These are phyloP conservation scores for Danionella cerebrum DNA, from an alignment of 2,113 vertebrate species.

Conservation along the genomic window DNA sequence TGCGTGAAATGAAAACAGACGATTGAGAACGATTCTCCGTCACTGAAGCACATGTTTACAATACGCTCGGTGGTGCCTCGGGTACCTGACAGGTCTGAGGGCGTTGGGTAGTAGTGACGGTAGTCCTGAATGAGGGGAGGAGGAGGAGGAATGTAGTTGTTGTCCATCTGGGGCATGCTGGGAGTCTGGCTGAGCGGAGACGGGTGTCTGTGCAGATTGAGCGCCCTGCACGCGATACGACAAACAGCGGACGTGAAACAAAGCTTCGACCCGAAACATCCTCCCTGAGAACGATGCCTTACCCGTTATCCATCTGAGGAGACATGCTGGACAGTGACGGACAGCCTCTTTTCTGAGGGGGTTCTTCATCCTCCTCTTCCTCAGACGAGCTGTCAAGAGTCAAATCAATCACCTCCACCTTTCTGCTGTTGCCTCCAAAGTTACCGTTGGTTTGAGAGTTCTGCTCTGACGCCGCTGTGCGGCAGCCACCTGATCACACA, in stretches of 20 bases:
- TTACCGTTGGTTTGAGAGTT: constrained; percentile 62
- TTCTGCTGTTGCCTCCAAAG: constrained; percentile 68
- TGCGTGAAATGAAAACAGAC: too few species aligned
- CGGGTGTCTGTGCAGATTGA: constrained; percentile 87
- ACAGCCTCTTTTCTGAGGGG: constrained; percentile 79
- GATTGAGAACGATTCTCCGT: too few species aligned
- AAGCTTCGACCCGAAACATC: neutral
- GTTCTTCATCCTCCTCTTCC: constrained; percentile 85
- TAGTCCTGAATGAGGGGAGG: constrained; percentile 92
- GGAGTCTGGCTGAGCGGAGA: constrained; percentile 90
- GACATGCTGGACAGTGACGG: constrained; percentile 86
- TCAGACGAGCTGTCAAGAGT: constrained; percentile 95
- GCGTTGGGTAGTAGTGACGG: constrained; percentile 88
- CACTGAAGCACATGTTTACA: too few species aligned
- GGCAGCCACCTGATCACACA: constrained; percentile 64
- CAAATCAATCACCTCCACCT: constrained; percentile 94
- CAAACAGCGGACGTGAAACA: neutral
- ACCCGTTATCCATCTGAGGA: constrained; percentile 85
- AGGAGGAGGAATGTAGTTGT: constrained; percentile 87
- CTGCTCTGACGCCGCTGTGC: constrained; percentile 76
- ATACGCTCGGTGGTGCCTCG: too few species aligned
- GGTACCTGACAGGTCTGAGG: constrained; percentile 88
- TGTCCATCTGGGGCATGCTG: constrained; percentile 87
- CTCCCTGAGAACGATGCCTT: constrained; percentile 36
- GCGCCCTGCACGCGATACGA: constrained; percentile 57